These are phyloP conservation scores for Myotis brandtii DNA, from an alignment of 2,113 vertebrate genomes.

Conservation along the genomic window DNA sequence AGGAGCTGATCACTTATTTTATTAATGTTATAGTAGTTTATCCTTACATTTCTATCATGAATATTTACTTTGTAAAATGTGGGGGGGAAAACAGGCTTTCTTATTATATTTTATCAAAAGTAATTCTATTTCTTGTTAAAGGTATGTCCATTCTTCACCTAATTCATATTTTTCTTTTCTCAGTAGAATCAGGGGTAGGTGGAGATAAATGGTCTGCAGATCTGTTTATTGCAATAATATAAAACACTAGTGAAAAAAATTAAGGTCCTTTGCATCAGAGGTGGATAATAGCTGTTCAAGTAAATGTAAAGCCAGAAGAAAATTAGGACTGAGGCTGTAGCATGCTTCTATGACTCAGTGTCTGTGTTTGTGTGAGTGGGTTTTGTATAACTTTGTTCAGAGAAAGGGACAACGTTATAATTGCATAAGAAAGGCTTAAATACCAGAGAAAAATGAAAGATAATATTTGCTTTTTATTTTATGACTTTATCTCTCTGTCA, in stretches of 20 bases:
- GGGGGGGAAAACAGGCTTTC: not conserved
- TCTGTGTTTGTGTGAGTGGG: not conserved
- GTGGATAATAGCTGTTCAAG: not conserved
- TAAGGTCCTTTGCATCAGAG: not conserved
- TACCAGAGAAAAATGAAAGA: not conserved
- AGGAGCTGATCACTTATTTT: not conserved
- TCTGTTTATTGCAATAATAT: not conserved
- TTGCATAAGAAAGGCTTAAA: not conserved
- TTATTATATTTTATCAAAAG: not conserved
- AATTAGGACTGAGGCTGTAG: not conserved
- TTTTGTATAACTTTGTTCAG: not conserved
- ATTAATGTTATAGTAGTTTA: not conserved
- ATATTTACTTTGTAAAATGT: constrained; percentile 17
- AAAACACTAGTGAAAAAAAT: not conserved
- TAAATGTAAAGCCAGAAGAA: not conserved
- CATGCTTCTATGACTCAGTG: not conserved
- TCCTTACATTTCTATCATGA: not conserved
- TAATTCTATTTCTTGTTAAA: constrained; percentile 12
- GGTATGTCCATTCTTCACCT: not conserved
- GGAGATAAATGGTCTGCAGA: not conserved
- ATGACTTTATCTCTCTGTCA: not conserved
- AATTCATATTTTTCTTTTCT: not conserved
- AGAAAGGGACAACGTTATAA: not conserved
- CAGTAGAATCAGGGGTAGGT: not conserved
- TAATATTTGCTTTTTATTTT: not conserved